phyloP scores from a whole-genome alignment of 2,113 vertebrate species.

The Sylvia atricapilla region DNA sequence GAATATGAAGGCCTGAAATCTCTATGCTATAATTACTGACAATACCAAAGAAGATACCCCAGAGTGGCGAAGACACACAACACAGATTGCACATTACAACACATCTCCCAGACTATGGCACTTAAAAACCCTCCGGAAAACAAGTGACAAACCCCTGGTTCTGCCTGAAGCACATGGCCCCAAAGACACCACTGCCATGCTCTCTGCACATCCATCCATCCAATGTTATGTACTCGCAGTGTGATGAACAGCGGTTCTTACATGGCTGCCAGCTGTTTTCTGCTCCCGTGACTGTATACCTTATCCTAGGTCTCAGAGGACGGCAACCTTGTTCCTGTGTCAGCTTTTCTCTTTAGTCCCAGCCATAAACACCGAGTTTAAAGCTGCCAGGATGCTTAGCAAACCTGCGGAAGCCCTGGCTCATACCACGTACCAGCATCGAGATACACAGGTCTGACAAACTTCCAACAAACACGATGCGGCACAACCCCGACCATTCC shows the following conservation, averaged over 20 bases:
- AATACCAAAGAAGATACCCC: not conserved
- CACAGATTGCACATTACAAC: not conserved
- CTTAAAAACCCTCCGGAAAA: not conserved
- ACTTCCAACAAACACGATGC: too few relatives aligned
- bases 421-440: not conserved
- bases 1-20: not conserved
- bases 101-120: not conserved
- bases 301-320: not conserved
- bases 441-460: not conserved
- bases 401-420: not conserved
- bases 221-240: accelerated
- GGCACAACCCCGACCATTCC: not conserved
- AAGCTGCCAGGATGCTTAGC: not conserved
- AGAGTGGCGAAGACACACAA: not conserved
- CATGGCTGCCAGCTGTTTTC: not conserved
- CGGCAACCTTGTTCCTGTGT: not conserved
- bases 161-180: not conserved
- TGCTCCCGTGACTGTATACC: not conserved
- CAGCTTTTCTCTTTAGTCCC: not conserved
- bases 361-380: not conserved
- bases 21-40: too few relatives aligned
- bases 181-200: accelerated
- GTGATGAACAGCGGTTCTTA: not conserved
- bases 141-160: not conserved
- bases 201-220: accelerated